phyloP scores from a whole-genome alignment of 2,797 vertebrate genomes.

The Eulemur rubriventer region DNA sequence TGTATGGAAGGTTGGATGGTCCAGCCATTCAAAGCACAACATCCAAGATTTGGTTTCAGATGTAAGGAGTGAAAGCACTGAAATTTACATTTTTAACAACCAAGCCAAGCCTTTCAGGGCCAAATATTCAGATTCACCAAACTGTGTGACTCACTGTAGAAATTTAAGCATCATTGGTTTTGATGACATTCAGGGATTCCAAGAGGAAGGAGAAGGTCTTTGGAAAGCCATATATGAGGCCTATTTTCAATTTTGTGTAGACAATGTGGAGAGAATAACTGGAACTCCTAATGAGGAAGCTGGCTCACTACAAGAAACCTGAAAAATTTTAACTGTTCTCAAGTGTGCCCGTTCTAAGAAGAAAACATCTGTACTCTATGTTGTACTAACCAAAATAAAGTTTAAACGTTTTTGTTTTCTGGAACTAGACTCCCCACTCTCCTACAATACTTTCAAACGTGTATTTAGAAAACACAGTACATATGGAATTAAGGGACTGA shows the following conservation, averaged over 20 bases:
- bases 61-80: not conserved
- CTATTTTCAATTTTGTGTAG: not conserved
- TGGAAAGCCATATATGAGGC: not conserved
- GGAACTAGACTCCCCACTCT: not conserved
- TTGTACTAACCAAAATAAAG: not conserved
- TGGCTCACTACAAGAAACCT: not conserved
- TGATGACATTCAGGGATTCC: not conserved
- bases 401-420: not conserved
- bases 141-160: not conserved
- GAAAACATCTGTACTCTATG: not conserved
- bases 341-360: not conserved
- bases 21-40: not conserved
- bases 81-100: not conserved
- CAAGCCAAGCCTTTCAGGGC: not conserved
- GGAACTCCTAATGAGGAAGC: not conserved
- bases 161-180: not conserved
- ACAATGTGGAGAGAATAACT: not conserved
- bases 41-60: not conserved
- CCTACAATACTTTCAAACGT: not conserved
- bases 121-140: not conserved
- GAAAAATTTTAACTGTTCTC: not conserved
- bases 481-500: not conserved
- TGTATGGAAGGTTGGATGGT: not conserved
- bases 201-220: not conserved
- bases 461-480: not conserved